These are phyloP conservation scores for Agonopterix subpropinquella DNA, from an alignment of 2,888 invertebrate genomes.

Conservation along the genomic window DNA sequence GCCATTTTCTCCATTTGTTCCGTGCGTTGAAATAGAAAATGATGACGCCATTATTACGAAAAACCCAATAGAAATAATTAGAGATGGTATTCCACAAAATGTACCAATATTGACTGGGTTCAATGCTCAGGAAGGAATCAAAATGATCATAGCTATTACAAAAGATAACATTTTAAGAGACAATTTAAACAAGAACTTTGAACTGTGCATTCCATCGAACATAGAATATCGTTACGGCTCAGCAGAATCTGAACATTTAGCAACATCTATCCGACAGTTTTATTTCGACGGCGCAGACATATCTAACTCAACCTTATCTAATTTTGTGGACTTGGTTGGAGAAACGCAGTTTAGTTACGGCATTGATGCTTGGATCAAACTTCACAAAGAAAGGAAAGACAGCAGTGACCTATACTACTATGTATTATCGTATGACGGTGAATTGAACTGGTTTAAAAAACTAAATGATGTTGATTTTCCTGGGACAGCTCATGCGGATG, in stretches of 20 bases:
- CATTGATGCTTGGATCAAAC: constrained; percentile 16
- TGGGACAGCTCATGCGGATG: constrained; percentile 17
- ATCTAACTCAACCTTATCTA: constrained; percentile 12
- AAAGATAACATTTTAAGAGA: constrained; percentile 10
- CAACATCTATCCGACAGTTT: constrained; percentile 19
- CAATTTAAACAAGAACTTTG: constrained; percentile 19
- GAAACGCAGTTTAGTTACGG: constrained; percentile 16
- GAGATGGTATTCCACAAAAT: constrained; percentile 33
- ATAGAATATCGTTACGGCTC: constrained; percentile 25
- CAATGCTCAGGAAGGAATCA: constrained; percentile 42
- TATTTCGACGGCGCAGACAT: constrained; percentile 22
- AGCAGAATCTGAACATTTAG: constrained; percentile 15
- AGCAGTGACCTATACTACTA: constrained; percentile 16
- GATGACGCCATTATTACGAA: constrained; percentile 34
- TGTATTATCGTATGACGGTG: constrained; percentile 17
- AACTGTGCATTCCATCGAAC: constrained; percentile 26
- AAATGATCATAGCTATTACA: constrained; percentile 13
- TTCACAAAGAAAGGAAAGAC: constrained; percentile 10
- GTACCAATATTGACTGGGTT: constrained; percentile 46
- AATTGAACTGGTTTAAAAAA: constrained; percentile 15
- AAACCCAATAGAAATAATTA: constrained; percentile 33
- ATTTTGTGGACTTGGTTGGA: constrained; percentile 14
- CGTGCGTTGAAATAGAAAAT: constrained; percentile 40
- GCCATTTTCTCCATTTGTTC: constrained; percentile 31
- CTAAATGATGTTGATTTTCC: constrained; percentile 10